Base-by-base conservation (phyloP, 2,113 vertebrate genomes). In the Xiphophorus couchianus region DNA sequence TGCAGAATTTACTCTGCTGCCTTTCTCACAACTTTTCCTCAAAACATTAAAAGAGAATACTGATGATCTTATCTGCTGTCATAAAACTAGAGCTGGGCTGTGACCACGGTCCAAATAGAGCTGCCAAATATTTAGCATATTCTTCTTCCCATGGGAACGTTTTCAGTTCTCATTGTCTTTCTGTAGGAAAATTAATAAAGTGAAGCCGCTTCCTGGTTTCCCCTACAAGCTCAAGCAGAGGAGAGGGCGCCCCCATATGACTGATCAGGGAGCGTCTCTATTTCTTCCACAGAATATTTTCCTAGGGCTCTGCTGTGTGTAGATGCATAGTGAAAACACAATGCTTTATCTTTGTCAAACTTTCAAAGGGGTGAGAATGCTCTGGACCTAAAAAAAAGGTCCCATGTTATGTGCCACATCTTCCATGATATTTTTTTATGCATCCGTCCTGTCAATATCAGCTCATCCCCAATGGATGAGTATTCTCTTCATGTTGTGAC, bases 211-310 rank as follows among this genome's bases (percentile, higher is more conserved):
- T 80, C 62, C 61, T 78, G 25, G 5, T 13, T 28, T 77, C 44
- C 74, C 2, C 48, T 62, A 35, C 30, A 54, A 74, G 14, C 48
- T 78, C 62, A 89, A 73, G 30, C 25, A 86, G 87, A 72, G 86
- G 73, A 79, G 14, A 85, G 84, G 80, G 90, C 71, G 82, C 91
- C 93, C 88, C 84, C 91, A 89, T 74, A 88, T 89, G 91, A 80
- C 77, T 51, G 69, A 77, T 31, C 4, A 27, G 44, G 25, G 62
- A 69, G 84, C 30, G 4, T 63, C 54, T 63, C 0, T 67, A 42
- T 15, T 31, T 76, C n/a, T 22, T 69, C 22, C 66, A 66, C 54
- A 76, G 51, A 66, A 33, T 22, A 60, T 28, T 42, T 42, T 64
- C 54, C 62, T 69, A 11, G 65, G 60, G 62, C 22, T 30, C 13